Conservation (phyloP, 2,888 invertebrate genomes). For the Apamea anceps region DNA sequence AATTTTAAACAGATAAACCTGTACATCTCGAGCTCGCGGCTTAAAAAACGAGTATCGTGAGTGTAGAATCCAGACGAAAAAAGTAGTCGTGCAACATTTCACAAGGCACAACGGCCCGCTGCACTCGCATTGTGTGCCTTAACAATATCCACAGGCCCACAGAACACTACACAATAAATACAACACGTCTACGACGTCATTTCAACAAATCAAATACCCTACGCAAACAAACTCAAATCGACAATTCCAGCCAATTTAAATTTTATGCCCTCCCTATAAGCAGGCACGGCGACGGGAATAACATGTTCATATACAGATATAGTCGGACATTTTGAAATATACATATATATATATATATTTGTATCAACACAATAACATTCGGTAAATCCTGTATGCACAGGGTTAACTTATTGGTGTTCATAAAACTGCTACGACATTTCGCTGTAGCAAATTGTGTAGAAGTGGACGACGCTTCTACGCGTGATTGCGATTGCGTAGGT, state of each 20-base stretch:
- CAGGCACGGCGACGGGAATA: constrained; percentile 69
- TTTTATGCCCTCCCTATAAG: constrained; percentile 79
- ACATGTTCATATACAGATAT: constrained; percentile 66
- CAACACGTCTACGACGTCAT: constrained; percentile 84
- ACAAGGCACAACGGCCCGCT: constrained; percentile 89
- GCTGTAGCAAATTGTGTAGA: constrained; percentile 12
- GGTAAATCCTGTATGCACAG: constrained; percentile 26
- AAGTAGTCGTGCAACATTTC: constrained; percentile 90
- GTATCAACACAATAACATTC: constrained; percentile 45
- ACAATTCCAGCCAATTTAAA: constrained; percentile 85
- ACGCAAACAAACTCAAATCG: constrained; percentile 84
- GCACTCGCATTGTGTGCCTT: constrained; percentile 89
- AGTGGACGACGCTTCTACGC: background rate
- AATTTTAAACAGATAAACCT: constrained; percentile 90
- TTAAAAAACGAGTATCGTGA: constrained; percentile 89
- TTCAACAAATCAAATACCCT: constrained; percentile 86
- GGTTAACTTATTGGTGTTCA: constrained; percentile 43
- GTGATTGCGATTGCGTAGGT: background rate
- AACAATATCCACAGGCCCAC: constrained; percentile 87
- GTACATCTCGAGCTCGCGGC: constrained; percentile 89
- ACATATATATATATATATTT: constrained; percentile 43
- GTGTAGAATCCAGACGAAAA: constrained; percentile 90
- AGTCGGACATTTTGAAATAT: constrained; percentile 51
- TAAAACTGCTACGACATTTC: constrained; percentile 21
- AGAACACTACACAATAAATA: constrained; percentile 85